Conservation (phyloP, 2,797 vertebrate species). For the Neosilurus mollespiculum region DNA sequence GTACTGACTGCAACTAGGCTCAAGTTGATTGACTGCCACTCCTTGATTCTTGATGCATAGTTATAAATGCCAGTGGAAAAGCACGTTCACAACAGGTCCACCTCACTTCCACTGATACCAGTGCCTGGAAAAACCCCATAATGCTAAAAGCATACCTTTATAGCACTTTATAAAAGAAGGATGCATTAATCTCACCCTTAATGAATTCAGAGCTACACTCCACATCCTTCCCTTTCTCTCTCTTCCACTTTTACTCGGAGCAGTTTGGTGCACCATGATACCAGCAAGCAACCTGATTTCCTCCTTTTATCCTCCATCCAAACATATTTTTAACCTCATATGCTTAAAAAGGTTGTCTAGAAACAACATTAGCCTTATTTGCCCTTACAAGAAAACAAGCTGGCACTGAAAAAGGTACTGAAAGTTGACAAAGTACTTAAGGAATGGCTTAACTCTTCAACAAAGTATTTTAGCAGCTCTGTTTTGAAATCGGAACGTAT, state of each 20-base stretch:
- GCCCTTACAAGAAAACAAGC: neutral
- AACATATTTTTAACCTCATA: conserved; percentile 41
- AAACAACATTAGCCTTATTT: neutral
- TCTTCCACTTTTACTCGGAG: conserved; percentile 25
- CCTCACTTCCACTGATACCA: neutral
- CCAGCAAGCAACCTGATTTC: conserved; percentile 69
- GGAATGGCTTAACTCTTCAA: neutral
- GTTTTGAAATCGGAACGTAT: neutral
- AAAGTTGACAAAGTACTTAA: neutral
- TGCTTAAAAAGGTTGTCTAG: conserved; percentile 48
- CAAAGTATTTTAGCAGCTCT: neutral
- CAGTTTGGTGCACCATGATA: conserved; percentile 66
- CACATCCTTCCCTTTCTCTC: neutral
- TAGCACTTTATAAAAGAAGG: neutral
- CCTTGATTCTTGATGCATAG: neutral
- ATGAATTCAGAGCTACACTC: neutral
- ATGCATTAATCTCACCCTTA: neutral
- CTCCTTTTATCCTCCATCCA: conserved; percentile 50
- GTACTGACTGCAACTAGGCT: neutral
- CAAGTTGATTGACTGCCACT: neutral
- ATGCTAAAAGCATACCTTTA: neutral
- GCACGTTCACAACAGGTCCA: neutral
- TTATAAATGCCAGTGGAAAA: neutral
- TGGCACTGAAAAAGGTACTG: neutral
- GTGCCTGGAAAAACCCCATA: neutral